Base-by-base conservation (phyloP, 1,140 invertebrate genomes). In the Lamellibrachia luymesi region DNA sequence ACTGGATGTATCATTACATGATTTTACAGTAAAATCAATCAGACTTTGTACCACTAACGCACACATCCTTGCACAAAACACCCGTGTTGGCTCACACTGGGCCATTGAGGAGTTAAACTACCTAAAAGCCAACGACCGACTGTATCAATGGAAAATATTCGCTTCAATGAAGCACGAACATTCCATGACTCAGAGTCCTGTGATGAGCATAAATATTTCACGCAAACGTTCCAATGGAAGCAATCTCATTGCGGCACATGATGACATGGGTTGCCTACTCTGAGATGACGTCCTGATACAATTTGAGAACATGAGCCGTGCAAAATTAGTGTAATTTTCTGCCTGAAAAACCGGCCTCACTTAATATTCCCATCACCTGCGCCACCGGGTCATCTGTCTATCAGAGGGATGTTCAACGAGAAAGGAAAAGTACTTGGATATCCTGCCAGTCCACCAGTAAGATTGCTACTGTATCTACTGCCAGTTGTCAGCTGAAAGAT, bases 251-350 rank as follows among this genome's bases (percentile, higher is more conserved):
- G 17, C 52, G 64, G 25, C 64, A 10, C 64, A 80, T 22, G 64
- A 56, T 17, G 6, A 4, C 13, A 22, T 80, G 64, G 64, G 64
- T 22, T 17, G 64, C 64, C 64, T 22, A 22, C 64, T 17, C 2
- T 2, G 13, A 80, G 25, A 80, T 80, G 64, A 80, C 25, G 64
- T 80, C 64, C 64, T 80, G 64, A 80, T 80, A 80, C 64, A 80
- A 80, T 80, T 80, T 80, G 64, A 10, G 64, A 80, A 80, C 2
- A 22, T 80, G 64, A 80, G 5, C 64, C 25, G 2, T 8, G 64
- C 17, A 80, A 80, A 80, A 80, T 80, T 80, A 80, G 64, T 80
- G 64, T 80, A 80, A 80, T 80, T 80, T 80, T 80, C 64, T 80
- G 64, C 64, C 13, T 80, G 64, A 80, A 80, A 80, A 80, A 80